Evolutionary conservation across 2,888 invertebrate genomes (phyloP).

Genomic region (Amphiduros pacificus): DNA sequence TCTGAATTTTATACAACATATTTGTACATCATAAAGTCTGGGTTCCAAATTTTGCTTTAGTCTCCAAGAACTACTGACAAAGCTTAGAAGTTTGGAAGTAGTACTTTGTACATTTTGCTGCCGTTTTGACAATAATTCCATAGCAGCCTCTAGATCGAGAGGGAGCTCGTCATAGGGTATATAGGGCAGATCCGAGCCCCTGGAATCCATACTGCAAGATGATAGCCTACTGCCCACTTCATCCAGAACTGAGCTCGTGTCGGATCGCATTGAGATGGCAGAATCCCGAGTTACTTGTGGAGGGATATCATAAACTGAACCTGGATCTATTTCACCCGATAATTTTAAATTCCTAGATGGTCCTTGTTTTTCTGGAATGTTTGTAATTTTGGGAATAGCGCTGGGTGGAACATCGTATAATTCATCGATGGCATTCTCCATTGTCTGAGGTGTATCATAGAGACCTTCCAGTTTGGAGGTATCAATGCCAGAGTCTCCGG

Average conservation of each 20-base stretch:
- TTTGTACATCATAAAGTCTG: conserved; percentile 79
- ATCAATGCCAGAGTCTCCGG: conserved; percentile 12
- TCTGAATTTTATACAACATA: conserved; percentile 76
- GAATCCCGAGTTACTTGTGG: conserved; percentile 59
- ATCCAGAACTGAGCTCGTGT: conserved; percentile 24
- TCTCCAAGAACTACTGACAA: conserved; percentile 76
- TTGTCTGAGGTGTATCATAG: conserved; percentile 39
- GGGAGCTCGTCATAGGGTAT: conserved; percentile 64
- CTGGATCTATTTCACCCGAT: conserved; percentile 30
- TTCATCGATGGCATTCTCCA: conserved; percentile 50
- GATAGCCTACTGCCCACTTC: conserved; percentile 35
- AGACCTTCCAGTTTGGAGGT: conserved; percentile 12
- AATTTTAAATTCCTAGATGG: conserved; percentile 16
- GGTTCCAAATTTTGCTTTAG: conserved; percentile 76
- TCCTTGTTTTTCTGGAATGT: conserved; percentile 24
- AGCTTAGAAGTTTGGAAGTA: conserved; percentile 76
- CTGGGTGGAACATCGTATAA: conserved; percentile 55
- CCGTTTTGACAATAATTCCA: conserved; percentile 74
- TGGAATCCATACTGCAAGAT: conserved; percentile 42
- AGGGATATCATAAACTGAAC: conserved; percentile 56
- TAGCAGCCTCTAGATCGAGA: conserved; percentile 74
- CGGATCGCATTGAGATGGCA: conserved; percentile 27
- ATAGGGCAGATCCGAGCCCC: conserved; percentile 36
- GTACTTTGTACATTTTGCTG: conserved; percentile 81
- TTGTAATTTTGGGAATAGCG: conserved; percentile 40